Base-by-base conservation (phyloP, 2,888 invertebrate species). In the Hesperia comma region DNA sequence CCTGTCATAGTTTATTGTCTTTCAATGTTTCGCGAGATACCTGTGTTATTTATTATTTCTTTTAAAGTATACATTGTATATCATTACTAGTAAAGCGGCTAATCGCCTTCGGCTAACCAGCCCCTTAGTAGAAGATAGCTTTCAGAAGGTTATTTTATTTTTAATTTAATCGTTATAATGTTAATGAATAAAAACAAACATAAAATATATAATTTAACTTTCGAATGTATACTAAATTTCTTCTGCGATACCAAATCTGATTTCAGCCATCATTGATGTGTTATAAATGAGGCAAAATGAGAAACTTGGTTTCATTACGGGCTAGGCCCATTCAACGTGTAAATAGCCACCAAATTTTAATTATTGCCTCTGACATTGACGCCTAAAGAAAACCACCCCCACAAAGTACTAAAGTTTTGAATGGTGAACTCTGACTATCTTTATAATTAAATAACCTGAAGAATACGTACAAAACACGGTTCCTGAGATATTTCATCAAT, bases 341-440 rank as follows among this genome's bases (percentile, higher is more conserved):
- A 64, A 64, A 64, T 51, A 58, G 26, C 64, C 55, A 40, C 64
- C 51, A 64, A 64, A 64, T 84, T 81, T 85, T 84, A 87, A 82
- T 83, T 84, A 87, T 89, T 85, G 83, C 82, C 78, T 76, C 81
- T 81, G 85, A 87, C 85, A 83, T 83, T 87, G 87, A 87, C 80
- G 84, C 75, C 71, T 69, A 80, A 84, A 57, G 57, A 64, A 64
- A 63, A 64, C 19, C 37, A 0, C 19, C 37, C 46, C 15, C 26
- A 10, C 19, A 56, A 56, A 56, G 46, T 56, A 37, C 33, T 21
- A 46, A 54, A 62, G 55, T 55, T 63, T 54, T 63, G 32, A 63
- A 55, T 55, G 55, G 43, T 6, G 32, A 43, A 26, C 15, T 40
- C 26, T 19, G 14, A 15, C 15, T 62, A 53, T 21, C 43, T 15